A percentile compares a stretch with the other conserved stretches of the same genome.
Conservation (phyloP, 2,888 invertebrate species). For the Tridacna gigas region DNA sequence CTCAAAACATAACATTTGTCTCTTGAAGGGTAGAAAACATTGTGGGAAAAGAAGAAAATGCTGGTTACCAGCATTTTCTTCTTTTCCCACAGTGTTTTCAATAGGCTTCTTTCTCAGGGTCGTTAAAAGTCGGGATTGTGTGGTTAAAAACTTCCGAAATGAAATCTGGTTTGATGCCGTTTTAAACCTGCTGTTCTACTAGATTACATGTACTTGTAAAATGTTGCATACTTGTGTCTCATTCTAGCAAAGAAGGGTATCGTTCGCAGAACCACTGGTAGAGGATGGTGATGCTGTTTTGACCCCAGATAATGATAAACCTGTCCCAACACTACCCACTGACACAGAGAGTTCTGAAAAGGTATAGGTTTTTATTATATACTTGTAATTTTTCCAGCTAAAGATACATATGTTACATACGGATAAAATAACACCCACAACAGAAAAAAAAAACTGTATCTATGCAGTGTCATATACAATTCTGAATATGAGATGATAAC, state of each 20-base stretch:
- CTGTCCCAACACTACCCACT: not conserved
- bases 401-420: no score
- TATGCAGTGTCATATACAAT: no score
- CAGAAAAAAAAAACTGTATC: no score
- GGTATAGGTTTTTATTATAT: not conserved
- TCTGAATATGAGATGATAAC: no score
- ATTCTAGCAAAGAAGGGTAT: conserved; percentile 80
- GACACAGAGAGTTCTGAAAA: not conserved
- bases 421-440: no score
- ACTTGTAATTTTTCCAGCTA: no score
- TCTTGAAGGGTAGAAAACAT: no score
- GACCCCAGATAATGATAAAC: not conserved
- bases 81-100: not conserved
- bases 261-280: conserved; percentile 79
- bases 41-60: no score
- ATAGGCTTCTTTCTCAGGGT: not conserved
- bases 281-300: not conserved
- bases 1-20: no score
- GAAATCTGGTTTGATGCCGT: not conserved
- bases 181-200: not conserved
- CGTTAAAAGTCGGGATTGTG: not conserved
- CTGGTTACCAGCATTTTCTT: not conserved
- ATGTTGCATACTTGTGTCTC: not conserved
- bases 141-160: no score
- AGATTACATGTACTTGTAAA: not conserved